These are phyloP conservation scores for Prosopocoilus inquinatus DNA, from an alignment of 2,888 invertebrate genomes.

Conservation along the genomic window DNA sequence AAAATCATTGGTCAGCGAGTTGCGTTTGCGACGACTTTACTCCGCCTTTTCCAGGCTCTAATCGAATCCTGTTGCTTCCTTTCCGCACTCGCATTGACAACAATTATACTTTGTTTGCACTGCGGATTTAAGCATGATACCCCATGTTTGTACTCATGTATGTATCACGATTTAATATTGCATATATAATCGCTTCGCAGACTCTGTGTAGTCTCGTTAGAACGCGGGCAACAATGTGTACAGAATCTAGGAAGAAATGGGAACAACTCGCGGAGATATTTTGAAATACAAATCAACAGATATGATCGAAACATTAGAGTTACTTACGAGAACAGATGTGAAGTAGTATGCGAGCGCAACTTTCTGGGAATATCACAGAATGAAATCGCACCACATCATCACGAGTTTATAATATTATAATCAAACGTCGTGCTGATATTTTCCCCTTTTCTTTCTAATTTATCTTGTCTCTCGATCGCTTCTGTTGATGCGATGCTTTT, in stretches of 20 bases:
- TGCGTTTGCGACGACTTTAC: conserved; percentile 49
- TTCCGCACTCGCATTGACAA: conserved; percentile 28
- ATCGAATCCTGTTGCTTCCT: conserved; percentile 32
- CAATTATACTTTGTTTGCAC: conserved; percentile 23
- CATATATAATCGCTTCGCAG: neutral
- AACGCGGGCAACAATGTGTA: neutral
- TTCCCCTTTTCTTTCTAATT: conserved; percentile 27
- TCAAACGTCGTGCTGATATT: conserved; percentile 30
- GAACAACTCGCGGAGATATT: conserved; percentile 11
- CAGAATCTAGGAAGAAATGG: neutral
- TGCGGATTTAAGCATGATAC: conserved; percentile 2
- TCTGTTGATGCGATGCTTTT: conserved; percentile 1
- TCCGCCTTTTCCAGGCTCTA: conserved; percentile 55
- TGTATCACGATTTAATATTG: conserved; percentile 16
- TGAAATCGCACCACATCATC: conserved; percentile 29
- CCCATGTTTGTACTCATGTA: conserved; percentile 6
- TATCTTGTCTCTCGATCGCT: conserved; percentile 2
- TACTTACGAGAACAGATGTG: conserved; percentile 17
- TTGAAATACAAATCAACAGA: conserved; percentile 21
- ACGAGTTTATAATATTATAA: conserved; percentile 32
- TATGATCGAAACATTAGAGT: conserved; percentile 19
- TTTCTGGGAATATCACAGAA: conserved; percentile 26
- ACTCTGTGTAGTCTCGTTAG: neutral
- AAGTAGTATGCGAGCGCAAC: conserved; percentile 14
- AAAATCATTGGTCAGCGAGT: conserved; percentile 67